A percentile compares a stretch with the other conserved stretches of the same genome.
Evolutionary conservation across 30 jellyfish, hydroid and myxozoan species (phyloP).

Genomic region (Cassiopea andromeda): DNA sequence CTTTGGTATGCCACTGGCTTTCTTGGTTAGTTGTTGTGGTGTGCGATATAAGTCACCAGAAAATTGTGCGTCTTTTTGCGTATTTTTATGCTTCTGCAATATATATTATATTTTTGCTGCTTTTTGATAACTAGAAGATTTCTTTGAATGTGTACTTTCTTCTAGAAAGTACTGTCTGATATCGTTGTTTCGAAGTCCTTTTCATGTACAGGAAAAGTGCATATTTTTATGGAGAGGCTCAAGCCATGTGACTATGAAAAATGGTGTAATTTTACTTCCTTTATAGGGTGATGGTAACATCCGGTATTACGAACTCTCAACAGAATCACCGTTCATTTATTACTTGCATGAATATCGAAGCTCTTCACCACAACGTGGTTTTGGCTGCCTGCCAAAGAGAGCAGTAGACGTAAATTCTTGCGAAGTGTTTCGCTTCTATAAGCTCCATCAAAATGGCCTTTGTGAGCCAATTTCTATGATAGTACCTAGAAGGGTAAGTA

Average conservation of each 20-base stretch:
- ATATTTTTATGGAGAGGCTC: neutral
- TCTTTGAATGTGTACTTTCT: no score
- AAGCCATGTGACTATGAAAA: neutral
- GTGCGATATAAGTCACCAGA: no score
- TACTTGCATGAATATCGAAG: conserved; percentile 74
- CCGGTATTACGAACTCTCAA: conserved; percentile 79
- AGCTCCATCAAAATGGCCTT: conserved; percentile 67
- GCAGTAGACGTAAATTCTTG: conserved; percentile 80
- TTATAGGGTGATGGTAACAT: conserved; percentile 92
- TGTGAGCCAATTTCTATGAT: conserved; percentile 94
- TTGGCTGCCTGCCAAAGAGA: conserved; percentile 81
- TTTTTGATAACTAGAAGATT: no score
- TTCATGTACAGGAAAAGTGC: neutral
- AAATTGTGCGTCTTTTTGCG: no score
- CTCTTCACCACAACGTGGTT: conserved; percentile 85
- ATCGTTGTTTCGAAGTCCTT: no score
- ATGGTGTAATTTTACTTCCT: neutral
- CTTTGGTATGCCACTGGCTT: no score
- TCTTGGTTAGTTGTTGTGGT: no score
- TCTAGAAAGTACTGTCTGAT: no score
- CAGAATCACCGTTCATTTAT: conserved; percentile 67
- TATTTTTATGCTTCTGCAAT: no score
- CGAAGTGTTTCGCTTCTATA: conserved; percentile 83
- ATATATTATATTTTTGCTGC: no score
- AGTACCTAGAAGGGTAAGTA: conserved; percentile 89